Evolutionary conservation across 2,888 invertebrate genomes (phyloP), one percentile per base, ranked within the genome.

Genomic region (Ceramica pisi): DNA sequence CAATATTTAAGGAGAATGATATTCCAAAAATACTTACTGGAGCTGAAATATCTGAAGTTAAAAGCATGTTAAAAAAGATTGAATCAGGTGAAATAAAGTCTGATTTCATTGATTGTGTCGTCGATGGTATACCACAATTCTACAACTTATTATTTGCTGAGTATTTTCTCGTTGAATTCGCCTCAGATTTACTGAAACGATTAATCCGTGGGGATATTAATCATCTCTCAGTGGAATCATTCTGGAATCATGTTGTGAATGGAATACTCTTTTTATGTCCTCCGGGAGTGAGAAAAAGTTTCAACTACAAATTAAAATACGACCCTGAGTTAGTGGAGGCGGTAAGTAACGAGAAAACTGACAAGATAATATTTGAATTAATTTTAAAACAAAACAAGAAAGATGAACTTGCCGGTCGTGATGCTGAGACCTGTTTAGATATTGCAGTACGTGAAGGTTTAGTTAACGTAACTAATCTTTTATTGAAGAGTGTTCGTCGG

Each of bases 111-210:
- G 84, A 88, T 44, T 81, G 86, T 62, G 86, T 90, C 0, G 77
- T 90, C 1, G 71, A 89, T 26, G 84, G 80, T n/a, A 69, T 87
- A 21, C 90, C 90, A 12, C 83, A 82, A 67, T 90, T 89, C 62
- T 86, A 87, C 16, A 88, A 90, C 50, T 46, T 86, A 6, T 53
- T 89, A 44, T 89, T 89, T 71, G 89, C 89, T 4, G 90, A 90
- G 71, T 90, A 89, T 70, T 90, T 87, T 67, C 50, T 84, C 21
- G 70, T 87, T 51, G 90, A 90, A 82, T 80, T 71, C 14, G 62
- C 83, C 0, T 64, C 81, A 6, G 87, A 89, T 55, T 0, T 85
- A 2, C 41, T 87, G 12, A 86, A 85, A 67, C 12, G 56, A 12
- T 0, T 75, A 0, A 23, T 31, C 19, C 51, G 26, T 1, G 68